Conservation (phyloP, 2,797 vertebrate genomes). For the Aulostomus chinensis region DNA sequence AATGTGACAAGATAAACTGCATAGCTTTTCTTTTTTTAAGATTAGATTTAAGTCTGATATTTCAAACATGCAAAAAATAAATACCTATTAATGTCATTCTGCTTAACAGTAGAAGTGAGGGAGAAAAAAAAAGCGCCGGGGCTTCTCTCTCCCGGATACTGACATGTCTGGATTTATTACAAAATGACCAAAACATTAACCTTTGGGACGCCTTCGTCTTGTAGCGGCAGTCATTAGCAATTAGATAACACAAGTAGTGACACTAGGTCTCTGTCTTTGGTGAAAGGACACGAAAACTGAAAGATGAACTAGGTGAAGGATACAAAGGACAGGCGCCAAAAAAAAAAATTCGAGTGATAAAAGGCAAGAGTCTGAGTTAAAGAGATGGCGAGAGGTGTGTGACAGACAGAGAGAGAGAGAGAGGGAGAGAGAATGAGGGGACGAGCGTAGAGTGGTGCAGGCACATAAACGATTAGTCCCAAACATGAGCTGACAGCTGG, state of each 20-base stretch:
- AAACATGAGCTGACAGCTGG: slow-evolving; percentile 79
- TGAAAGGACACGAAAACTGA: slow-evolving; percentile 46
- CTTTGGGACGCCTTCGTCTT: slow-evolving; percentile 17
- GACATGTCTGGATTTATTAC: too few relatives aligned
- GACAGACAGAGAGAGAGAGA: slow-evolving; percentile 68
- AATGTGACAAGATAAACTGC: not conserved
- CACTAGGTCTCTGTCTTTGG: slow-evolving; percentile 28
- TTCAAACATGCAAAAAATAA: not conserved
- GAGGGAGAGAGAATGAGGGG: slow-evolving; percentile 58
- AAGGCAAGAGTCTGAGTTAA: slow-evolving; percentile 65
- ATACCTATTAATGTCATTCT: not conserved
- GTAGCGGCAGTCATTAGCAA: slow-evolving; percentile 40
- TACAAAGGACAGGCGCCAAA: slow-evolving; percentile 50
- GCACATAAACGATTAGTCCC: slow-evolving; percentile 78
- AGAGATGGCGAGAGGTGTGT: slow-evolving; percentile 63
- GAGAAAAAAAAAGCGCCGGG: too few relatives aligned
- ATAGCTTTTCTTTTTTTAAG: not conserved
- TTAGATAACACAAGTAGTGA: slow-evolving; percentile 34
- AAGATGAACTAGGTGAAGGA: slow-evolving; percentile 46
- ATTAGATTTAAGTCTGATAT: not conserved
- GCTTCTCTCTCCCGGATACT: too few relatives aligned
- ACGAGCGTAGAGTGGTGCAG: slow-evolving; percentile 70
- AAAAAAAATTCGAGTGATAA: slow-evolving; percentile 49
- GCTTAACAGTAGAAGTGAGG: too few relatives aligned
- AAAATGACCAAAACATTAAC: slow-evolving; percentile 35